phyloP scores from a whole-genome alignment of 2,797 vertebrate species.

The Amniataba percoides region DNA sequence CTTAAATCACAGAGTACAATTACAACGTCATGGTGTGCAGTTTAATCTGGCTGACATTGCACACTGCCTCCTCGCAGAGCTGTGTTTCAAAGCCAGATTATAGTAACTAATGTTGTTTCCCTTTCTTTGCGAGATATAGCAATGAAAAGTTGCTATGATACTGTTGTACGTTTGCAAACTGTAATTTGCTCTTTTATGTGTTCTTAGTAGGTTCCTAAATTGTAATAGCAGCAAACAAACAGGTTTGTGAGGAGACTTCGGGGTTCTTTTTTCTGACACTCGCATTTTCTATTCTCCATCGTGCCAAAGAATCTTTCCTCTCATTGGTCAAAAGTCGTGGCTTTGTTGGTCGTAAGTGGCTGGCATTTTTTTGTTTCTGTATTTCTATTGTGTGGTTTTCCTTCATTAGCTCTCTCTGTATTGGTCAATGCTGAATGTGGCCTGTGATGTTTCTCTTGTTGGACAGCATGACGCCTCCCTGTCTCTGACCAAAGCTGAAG shows the following conservation, averaged over 20 bases:
- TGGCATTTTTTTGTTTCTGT: conserved; percentile 52
- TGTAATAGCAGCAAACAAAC: neutral
- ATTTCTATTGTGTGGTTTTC: conserved; percentile 59
- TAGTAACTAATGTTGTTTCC: neutral
- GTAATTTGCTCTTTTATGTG: neutral
- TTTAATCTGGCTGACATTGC: conserved; percentile 10
- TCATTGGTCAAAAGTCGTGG: conserved; percentile 61
- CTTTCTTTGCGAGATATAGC: neutral
- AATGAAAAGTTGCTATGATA: neutral
- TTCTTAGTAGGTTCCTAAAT: conserved; percentile 7
- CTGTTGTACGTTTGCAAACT: neutral
- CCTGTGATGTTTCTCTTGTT: conserved; percentile 49
- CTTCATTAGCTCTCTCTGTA: conserved; percentile 46
- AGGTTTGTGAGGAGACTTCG: conserved; percentile 35
- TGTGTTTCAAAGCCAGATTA: neutral
- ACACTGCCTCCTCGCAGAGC: neutral
- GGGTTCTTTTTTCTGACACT: conserved; percentile 19
- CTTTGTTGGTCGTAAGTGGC: conserved; percentile 63
- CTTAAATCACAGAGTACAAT: conserved; percentile 30
- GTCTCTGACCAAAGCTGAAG: conserved; percentile 37
- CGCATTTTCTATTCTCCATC: conserved; percentile 40
- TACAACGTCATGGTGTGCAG: conserved; percentile 16
- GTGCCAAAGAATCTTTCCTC: conserved; percentile 34
- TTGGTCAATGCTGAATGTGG: conserved; percentile 49
- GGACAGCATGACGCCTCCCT: conserved; percentile 57